Evolutionary conservation across 2,888 invertebrate species (phyloP), one percentile per base, ranked within the genome.

Genomic region (Xanthia togata): DNA sequence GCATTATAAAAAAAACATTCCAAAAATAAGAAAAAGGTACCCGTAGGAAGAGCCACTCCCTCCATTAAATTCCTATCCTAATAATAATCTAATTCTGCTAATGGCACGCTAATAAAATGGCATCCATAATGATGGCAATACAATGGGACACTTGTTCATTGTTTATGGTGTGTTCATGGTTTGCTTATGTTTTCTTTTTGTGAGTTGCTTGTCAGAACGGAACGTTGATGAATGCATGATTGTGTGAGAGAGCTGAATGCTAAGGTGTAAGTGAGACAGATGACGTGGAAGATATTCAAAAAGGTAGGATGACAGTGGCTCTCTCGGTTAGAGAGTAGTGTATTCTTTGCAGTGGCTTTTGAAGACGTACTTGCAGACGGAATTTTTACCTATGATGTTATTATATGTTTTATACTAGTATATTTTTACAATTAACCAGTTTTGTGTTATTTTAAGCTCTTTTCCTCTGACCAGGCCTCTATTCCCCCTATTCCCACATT

Each of bases 21-120:
- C 17, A 31, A 4, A 26, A 59, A 31, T 31, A 31, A 59, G 59
- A n/a, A 31, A 59, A 59, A 31, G 31, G 31, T 41, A 41, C 41
- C 9, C 1, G 41, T 44, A 70, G 38, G 35, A 73, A 65, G 17
- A 5, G 70, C 62, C 81, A 11, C 62, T 59, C 73, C 81, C 69
- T 47, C 55, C 70, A 70, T 83, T 70, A 59, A 55, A 73, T 53
- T 59, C 60, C n/a, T 35, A 72, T 47, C 69, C 79, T 76, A 79
- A 73, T 84, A 79, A 80, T 53, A 79, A 57, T 79, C 73, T 82
- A 84, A 86, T 84, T 69, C 70, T 41, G 60, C 73, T 86, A 86
- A 86, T 86, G 79, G 79, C 23, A n/a, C 26, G 20, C 63, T 65
- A 65, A 59, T 78, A 82, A 79, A 84, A 73, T 76, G 57, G 72